Base-by-base conservation (phyloP, 2,888 invertebrate genomes). In the Troilus luridus region DNA sequence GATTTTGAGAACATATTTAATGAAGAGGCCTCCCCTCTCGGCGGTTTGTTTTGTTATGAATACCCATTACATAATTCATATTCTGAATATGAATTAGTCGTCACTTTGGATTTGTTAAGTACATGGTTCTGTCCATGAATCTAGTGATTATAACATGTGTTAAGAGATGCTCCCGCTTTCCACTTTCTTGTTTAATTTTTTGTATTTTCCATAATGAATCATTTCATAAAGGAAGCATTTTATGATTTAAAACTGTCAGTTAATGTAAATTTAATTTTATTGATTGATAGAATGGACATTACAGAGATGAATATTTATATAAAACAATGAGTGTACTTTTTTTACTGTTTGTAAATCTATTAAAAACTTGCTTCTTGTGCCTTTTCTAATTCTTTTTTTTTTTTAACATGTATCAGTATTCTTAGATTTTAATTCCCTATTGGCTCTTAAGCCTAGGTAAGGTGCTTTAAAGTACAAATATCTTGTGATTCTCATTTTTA, bases 401-500 rank as follows among this genome's bases (percentile, higher is more conserved):
- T 41, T 77, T 24, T 14, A 77, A 77, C 72, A 77, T 19, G 27
- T 77, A 41, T 77, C 72, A 77, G 72, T 77, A 77, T 77, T 77
- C 17, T 77, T 77, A 77, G 72, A 41, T 77, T 67, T 77, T 77
- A 77, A 77, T 77, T 41, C 19, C 41, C 41, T 41, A 77, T 77
- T 77, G 72, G 72, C 72, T 77, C 41, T 77, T 5, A 27, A 77
- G 72, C 19, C 72, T 41, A 77, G 72, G 27, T 41, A 41, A 27
- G 72, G 72, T 77, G 72, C 72, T 77, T 41, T 41, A 41, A 77
- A 77, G 72, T 77, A 77, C 72, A 77, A 77, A 77, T 77, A 77
- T 77, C 72, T 77, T 77, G 72, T 77, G 72, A 77, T 77, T 77
- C 72, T 77, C 72, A 77, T 77, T 41, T 41, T 72, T 24, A 27